A percentile compares a stretch with the other conserved stretches of the same genome.
These are phyloP conservation scores for Conops quadrifasciatus DNA, from an alignment of 2,888 invertebrate species.

Conservation along the genomic window DNA sequence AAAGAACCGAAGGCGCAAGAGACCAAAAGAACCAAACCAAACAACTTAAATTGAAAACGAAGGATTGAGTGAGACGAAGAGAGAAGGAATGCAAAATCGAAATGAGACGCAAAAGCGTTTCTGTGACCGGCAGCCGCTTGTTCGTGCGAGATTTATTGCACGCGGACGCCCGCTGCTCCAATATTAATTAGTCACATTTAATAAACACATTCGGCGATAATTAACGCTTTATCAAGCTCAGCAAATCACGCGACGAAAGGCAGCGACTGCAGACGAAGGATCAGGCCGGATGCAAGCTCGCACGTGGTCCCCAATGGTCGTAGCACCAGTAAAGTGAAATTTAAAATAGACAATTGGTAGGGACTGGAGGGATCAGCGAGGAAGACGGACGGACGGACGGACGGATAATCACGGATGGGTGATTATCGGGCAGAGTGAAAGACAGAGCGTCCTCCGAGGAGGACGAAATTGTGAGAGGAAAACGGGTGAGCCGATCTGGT, in stretches of 20 bases:
- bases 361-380: neutral
- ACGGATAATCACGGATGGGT: too few relatives aligned
- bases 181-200: slow-evolving; percentile 36
- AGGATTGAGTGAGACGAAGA: slow-evolving; percentile 3
- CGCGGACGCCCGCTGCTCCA: slow-evolving; percentile 33
- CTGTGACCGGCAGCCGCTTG: slow-evolving; percentile 30
- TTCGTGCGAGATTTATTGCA: slow-evolving; percentile 31
- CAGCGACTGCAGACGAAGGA: neutral
- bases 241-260: slow-evolving; percentile 27
- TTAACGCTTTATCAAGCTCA: slow-evolving; percentile 34
- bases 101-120: slow-evolving; percentile 2
- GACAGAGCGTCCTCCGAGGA: too few relatives aligned
- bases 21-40: too few relatives aligned
- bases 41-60: neutral
- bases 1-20: neutral
- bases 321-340: neutral
- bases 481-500: too few relatives aligned
- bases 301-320: too few relatives aligned
- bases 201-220: slow-evolving; percentile 36
- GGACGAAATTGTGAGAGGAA: too few relatives aligned
- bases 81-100: slow-evolving; percentile 20
- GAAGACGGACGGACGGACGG: neutral
- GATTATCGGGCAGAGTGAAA: too few relatives aligned
- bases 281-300: too few relatives aligned
- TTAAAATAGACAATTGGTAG: slow-evolving; percentile 1